Base-by-base conservation (phyloP, 2,113 vertebrate species). In the Marmota flaviventris region DNA sequence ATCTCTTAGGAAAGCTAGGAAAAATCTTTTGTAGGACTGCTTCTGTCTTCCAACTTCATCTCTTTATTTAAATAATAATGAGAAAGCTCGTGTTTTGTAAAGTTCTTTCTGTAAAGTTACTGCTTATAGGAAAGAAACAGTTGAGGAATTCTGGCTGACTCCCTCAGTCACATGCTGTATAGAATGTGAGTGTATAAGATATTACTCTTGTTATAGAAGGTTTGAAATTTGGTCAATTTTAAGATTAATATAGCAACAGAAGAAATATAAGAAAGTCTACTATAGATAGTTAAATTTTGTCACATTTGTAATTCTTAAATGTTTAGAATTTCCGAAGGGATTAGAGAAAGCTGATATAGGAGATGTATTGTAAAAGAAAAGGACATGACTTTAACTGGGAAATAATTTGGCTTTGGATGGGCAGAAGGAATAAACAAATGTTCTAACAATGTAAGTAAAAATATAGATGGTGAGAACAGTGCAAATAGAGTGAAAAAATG, bases 291-390 rank as follows among this genome's bases (percentile, higher is more conserved):
- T 83, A 72, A 89, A 81, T 89, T 91, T 65, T 73, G 69, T 89
- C 37, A 77, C 24, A 67, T 67, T 85, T 95, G 67, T 92, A 93
- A 87, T 65, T 93, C 34, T 22, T 72, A 76, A 89, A 37, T 27
- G 34, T 89, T 90, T 63, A 92, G 53, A 87, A 81, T 95, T 91
- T 94, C 76, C 90, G 85, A 90, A 45, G 91, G 77, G 69, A 77
- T 61, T 88, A 65, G 56, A 92, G 67, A 94, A 89, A 91, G 32
- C 7, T 37, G 37, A 85, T 91, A 27, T 17, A 42, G n/a, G 39
- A 34, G 22, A 70, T 20, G 1, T 42, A 45, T 16, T 25, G 9
- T 84, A 14, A 96, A 93, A 78, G 37, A 85, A 95, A 73, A 14
- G 18, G 8, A 16, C 27, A n/a, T 18, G 16, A 78, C 53, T 72